A percentile compares a stretch with the other conserved stretches of the same genome.
Evolutionary conservation across 2,888 invertebrate species (phyloP).

Genomic region (Catocala fraxini): DNA sequence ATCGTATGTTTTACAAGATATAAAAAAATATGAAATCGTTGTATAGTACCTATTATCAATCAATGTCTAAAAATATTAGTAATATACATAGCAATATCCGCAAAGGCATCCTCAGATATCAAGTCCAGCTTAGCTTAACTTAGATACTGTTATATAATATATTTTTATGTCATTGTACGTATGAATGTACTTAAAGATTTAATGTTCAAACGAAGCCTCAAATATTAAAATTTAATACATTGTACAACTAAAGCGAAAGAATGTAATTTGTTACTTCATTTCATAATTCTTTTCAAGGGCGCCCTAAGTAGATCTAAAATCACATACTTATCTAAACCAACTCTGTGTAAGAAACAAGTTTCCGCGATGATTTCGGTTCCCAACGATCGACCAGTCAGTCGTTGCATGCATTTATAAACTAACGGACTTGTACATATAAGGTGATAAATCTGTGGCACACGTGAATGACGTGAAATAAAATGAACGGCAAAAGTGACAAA

Average conservation of each 20-base stretch:
- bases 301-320: conserved; percentile 9
- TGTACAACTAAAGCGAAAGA: not conserved
- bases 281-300: conserved; percentile 24
- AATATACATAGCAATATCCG: no score
- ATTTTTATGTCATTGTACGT: no score
- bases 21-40: no score
- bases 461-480: conserved; percentile 41
- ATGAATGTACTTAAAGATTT: no score
- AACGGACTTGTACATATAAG: conserved; percentile 34
- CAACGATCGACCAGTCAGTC: conserved; percentile 35
- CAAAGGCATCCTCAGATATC: no score
- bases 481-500: conserved; percentile 53
- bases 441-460: conserved; percentile 6
- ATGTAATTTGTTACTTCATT: conserved; percentile 10
- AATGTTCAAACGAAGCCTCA: no score
- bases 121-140: no score
- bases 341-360: conserved; percentile 44
- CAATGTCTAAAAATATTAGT: no score
- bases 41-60: no score
- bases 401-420: conserved; percentile 36
- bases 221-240: no score
- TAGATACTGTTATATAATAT: no score
- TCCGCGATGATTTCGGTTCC: conserved; percentile 36
- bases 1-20: no score
- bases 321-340: conserved; percentile 15